Base-by-base conservation (phyloP, 2,113 vertebrate species). In the Pedionomus torquatus region DNA sequence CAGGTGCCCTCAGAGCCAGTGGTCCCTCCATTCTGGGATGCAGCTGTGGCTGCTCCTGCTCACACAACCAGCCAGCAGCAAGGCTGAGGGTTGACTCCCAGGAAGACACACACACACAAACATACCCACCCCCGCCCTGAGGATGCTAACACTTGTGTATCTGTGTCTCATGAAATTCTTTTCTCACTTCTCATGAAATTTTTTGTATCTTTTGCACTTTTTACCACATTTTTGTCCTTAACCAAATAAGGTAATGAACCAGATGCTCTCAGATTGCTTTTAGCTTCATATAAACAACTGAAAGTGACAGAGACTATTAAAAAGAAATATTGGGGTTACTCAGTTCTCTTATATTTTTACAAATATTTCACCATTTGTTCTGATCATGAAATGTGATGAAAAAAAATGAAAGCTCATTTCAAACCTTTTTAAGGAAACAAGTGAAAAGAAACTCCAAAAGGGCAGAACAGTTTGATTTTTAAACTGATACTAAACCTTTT, bases 21-120 rank as follows among this genome's bases (percentile, higher is more conserved):
- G 3, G 0, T 31, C 14, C 14, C 23, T n/a, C 33, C 15, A 16
- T 31, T 6, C 28, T 30, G 37, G 18, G 33, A 51, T 49, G 33
- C 1, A 0, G 8, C 26, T 72, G n/a, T 30, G 10, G 25, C 25
- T 79, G 31, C 35, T 84, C 8, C n/a, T 37, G 15, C 18, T 44
- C 11, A 4, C 1, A 0, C 15, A 15, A 44, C 52, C 0, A 0
- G 30, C 4, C 25, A 79, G 46, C 17, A 48, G 25, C 1, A 1
- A 26, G 33, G 33, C 23, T 46, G 41, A 31, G 20, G 4, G 11
- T 18, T 33, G 16, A 13, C 13, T 37, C 21, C 28, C 10, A 12
- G 23, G 14, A 18, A n/a, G 39, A 16, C 23, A 7, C 2, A 30
- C 30, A 39, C 16, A 17, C 4, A 48, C 20, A 23, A 14, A 51